Percentiles rank a stretch among this genome's conserved stretches.
Conservation (phyloP, 2,113 vertebrate genomes). For the Picathartes gymnocephalus region DNA sequence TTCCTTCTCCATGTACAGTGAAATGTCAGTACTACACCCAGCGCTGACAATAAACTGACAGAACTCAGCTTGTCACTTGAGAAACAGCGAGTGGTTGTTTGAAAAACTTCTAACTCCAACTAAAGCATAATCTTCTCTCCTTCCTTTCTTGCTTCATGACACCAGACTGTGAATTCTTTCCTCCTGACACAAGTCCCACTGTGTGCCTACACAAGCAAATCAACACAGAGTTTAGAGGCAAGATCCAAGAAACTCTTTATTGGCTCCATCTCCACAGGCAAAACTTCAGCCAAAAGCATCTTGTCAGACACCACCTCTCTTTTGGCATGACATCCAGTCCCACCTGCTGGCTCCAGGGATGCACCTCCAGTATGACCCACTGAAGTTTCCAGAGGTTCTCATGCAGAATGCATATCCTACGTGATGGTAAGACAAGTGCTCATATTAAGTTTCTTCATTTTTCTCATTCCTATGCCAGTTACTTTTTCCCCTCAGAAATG, state of each 20-base stretch:
- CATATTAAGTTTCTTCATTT: not conserved
- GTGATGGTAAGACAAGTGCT: not conserved
- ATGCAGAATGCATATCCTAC: not conserved
- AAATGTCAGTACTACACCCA: not conserved
- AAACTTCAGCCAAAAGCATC: not conserved
- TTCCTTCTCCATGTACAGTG: not conserved
- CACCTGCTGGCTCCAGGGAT: not conserved
- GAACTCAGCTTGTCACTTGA: not conserved
- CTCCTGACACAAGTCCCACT: not conserved
- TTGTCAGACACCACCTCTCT: not conserved
- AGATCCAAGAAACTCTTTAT: not conserved
- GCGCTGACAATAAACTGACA: not conserved
- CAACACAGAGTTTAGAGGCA: not conserved
- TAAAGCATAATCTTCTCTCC: not conserved
- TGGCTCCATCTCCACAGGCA: not conserved
- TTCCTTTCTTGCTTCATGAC: not conserved
- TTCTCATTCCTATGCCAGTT: not conserved
- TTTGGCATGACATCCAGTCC: not conserved
- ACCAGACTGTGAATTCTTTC: not conserved
- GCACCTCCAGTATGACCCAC: not conserved
- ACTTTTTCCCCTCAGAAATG: not conserved
- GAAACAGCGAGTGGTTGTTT: not conserved
- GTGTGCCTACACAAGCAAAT: not conserved
- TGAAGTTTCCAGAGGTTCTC: not conserved
- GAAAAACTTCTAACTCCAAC: not conserved